Evolutionary conservation across 2,888 invertebrate genomes (phyloP), one percentile per base, ranked within the genome.

Genomic region (Mythimna impura): DNA sequence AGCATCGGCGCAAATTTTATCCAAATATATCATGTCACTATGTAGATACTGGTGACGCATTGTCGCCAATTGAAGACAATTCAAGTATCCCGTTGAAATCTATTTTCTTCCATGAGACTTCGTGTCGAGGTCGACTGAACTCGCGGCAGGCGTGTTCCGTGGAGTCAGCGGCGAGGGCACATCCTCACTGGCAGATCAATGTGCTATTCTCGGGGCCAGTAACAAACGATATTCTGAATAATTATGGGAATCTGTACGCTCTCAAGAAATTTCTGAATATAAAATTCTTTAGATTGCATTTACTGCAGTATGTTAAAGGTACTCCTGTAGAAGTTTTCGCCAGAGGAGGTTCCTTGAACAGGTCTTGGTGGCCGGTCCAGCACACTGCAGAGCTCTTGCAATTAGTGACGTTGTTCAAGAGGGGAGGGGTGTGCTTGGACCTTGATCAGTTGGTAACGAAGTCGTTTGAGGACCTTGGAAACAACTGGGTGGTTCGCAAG

Each of bases 91-190:
- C 77, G 10, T 22, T 73, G 50, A 73, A 78, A 34, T 96, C 96
- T 54, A 97, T 97, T 80, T 97, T 97, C 87, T 97, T 97, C 86
- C 96, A 97, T 82, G 97, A 97, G 87, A 97, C 97, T 0, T 97
- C 97, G 0, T 97, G 97, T 85, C 94, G 91, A 6, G 93, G 94
- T 12, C 81, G 88, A 1, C 87, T 97, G 43, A 95, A 93, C 25
- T 82, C 85, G 1, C 80, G 87, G n/a, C 85, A 86, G 67, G 88
- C 88, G 0, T 89, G 88, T 43, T 75, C 85, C 1, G 71, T 89
- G 8, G 88, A 89, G 66, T 82, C 89, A 0, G 88, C 88, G 0
- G 87, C 88, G 0, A 85, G 83, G 63, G 60, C 81, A 0, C 86
- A 89, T 12, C 84, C 84, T 0, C n/a, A 76, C 5, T 71, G 94